Conservation (phyloP, 2,888 invertebrate species). For the Bedellia somnulentella region DNA sequence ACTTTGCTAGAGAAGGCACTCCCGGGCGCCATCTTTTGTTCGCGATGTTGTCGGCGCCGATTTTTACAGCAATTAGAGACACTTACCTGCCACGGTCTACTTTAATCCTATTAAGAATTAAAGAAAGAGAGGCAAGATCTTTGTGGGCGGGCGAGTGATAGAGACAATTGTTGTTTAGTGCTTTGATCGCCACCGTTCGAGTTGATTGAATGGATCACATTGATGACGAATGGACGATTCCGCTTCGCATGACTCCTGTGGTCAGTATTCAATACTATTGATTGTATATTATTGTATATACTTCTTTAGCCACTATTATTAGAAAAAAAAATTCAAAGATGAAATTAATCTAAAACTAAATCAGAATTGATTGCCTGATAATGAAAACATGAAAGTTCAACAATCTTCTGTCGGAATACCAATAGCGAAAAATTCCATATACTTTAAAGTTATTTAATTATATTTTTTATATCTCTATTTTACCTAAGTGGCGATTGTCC, state of each 20-base stretch:
- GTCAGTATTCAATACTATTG: background rate
- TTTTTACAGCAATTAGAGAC: constrained; percentile 58
- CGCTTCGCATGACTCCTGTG: too few relatives aligned
- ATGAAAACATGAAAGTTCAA: too few relatives aligned
- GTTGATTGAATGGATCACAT: constrained; percentile 13
- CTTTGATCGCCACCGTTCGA: constrained; percentile 7
- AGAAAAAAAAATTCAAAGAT: too few relatives aligned
- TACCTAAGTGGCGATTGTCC: too few relatives aligned
- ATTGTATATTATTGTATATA: background rate
- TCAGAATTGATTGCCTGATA: too few relatives aligned
- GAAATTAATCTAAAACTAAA: too few relatives aligned
- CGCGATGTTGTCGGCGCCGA: constrained; percentile 39
- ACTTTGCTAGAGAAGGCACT: constrained; percentile 17
- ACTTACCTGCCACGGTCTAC: constrained; percentile 44
- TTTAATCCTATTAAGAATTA: constrained; percentile 47
- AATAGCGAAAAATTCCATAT: too few relatives aligned
- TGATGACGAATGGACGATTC: too few relatives aligned
- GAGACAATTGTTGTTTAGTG: constrained; percentile 13
- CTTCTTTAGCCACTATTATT: too few relatives aligned
- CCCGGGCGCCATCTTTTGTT: constrained; percentile 41
- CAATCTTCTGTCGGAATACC: too few relatives aligned
- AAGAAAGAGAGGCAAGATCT: constrained; percentile 14
- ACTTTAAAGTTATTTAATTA: too few relatives aligned
- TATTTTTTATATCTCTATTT: too few relatives aligned
- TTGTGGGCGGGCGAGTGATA: constrained; percentile 27